phyloP scores from a whole-genome alignment of 2,113 vertebrate genomes.

The Platichthys flesus region DNA sequence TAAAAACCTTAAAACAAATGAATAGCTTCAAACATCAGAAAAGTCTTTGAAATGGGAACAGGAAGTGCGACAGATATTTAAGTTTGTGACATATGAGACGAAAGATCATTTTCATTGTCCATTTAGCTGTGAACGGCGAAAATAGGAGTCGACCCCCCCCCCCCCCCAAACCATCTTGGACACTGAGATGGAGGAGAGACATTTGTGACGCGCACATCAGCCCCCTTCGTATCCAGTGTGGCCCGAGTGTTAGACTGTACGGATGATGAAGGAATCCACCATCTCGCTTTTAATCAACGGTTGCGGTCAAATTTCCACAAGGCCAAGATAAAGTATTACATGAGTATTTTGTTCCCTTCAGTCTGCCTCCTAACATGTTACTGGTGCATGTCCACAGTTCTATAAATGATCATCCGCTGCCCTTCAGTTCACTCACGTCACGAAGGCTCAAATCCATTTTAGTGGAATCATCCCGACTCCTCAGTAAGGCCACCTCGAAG shows the following conservation, averaged over 20 bases:
- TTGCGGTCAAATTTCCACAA: not conserved
- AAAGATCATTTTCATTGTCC: too few relatives aligned
- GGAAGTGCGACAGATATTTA: too few relatives aligned
- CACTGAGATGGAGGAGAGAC: too few relatives aligned
- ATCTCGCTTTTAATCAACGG: conserved; percentile 26
- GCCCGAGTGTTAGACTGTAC: not conserved
- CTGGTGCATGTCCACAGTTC: conserved; percentile 46
- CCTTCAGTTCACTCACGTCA: conserved; percentile 32
- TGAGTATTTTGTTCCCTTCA: conserved; percentile 23
- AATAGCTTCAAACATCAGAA: too few relatives aligned
- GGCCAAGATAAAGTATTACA: not conserved
- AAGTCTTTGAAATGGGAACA: too few relatives aligned
- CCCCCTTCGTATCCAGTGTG: too few relatives aligned
- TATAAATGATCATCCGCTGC: conserved; percentile 37
- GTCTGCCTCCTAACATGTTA: conserved; percentile 25
- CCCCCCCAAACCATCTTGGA: too few relatives aligned
- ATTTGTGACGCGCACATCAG: too few relatives aligned
- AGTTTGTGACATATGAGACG: too few relatives aligned
- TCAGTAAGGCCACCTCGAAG: not conserved
- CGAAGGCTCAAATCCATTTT: conserved; percentile 22
- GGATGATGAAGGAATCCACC: not conserved
- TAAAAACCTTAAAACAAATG: too few relatives aligned
- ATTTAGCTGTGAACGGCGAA: too few relatives aligned
- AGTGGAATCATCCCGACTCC: not conserved
- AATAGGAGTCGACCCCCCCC: too few relatives aligned